A percentile compares a stretch with the other conserved stretches of the same genome.
Evolutionary conservation across 2,113 vertebrate genomes (phyloP).

Genomic region (Nycticryphes semicollaris): DNA sequence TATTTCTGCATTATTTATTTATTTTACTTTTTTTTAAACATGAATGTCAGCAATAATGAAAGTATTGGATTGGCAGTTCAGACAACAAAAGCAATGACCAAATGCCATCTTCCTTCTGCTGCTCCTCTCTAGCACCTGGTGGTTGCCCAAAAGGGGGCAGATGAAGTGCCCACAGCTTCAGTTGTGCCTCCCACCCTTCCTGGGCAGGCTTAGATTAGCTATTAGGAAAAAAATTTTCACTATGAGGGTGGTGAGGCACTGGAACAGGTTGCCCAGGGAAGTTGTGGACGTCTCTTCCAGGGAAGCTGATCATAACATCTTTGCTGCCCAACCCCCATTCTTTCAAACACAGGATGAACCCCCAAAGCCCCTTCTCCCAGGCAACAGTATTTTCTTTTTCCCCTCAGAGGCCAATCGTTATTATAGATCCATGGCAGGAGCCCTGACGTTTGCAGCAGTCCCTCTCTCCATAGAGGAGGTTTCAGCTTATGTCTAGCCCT

Average conservation of each 20-base stretch:
- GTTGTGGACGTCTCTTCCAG: not conserved
- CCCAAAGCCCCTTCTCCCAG: not conserved
- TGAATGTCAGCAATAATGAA: not conserved
- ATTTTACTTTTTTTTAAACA: not conserved
- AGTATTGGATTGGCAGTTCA: not conserved
- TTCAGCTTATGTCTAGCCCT: not conserved
- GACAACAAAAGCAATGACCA: not conserved
- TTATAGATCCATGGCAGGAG: accelerated
- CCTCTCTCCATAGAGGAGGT: not conserved
- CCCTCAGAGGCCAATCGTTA: accelerated
- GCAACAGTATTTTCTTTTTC: not conserved
- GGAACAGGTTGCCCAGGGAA: not conserved
- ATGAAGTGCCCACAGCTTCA: not conserved
- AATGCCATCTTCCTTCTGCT: not conserved
- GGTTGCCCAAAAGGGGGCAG: not conserved
- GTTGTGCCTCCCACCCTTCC: not conserved
- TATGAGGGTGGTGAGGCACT: not conserved
- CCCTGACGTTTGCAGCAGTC: not conserved
- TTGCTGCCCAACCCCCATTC: accelerated
- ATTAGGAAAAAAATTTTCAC: not conserved
- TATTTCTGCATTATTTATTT: not conserved
- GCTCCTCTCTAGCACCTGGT: not conserved
- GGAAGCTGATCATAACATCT: not conserved
- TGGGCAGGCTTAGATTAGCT: not conserved
- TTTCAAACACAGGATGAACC: not conserved